Conservation (phyloP, 2,113 vertebrate genomes). For the Eonycteris spelaea region DNA sequence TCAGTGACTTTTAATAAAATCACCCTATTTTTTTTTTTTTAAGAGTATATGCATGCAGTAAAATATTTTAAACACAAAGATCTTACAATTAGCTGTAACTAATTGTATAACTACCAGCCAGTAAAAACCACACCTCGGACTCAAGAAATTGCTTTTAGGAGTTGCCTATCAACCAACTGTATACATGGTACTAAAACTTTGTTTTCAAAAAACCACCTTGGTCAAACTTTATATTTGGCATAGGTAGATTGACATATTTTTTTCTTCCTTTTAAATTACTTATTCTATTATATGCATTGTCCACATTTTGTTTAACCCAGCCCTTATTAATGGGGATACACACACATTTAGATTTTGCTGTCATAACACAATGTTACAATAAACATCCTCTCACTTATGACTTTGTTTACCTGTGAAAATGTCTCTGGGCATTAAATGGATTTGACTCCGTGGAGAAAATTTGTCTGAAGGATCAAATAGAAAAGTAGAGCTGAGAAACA, state of each 20-base stretch:
- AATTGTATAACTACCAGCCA: background rate
- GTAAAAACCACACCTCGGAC: background rate
- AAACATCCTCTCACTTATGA: background rate
- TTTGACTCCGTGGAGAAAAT: background rate
- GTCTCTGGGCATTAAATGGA: background rate
- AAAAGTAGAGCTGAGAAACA: background rate
- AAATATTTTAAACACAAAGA: background rate
- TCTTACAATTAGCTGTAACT: background rate
- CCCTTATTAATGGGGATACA: background rate
- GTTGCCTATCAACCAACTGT: background rate
- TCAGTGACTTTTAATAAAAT: background rate
- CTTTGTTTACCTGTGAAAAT: background rate
- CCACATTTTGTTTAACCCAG: background rate
- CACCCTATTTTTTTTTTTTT: background rate
- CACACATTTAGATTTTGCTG: background rate
- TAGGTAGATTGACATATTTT: background rate
- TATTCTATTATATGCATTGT: background rate
- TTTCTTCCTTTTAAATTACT: background rate
- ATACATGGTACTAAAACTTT: background rate
- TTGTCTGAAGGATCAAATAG: background rate
- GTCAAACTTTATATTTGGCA: background rate
- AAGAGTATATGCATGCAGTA: background rate
- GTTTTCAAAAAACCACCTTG: background rate
- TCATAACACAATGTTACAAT: background rate
- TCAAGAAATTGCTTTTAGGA: background rate